Conservation (phyloP, 1,140 invertebrate species). For the Cotesia chilonis region DNA sequence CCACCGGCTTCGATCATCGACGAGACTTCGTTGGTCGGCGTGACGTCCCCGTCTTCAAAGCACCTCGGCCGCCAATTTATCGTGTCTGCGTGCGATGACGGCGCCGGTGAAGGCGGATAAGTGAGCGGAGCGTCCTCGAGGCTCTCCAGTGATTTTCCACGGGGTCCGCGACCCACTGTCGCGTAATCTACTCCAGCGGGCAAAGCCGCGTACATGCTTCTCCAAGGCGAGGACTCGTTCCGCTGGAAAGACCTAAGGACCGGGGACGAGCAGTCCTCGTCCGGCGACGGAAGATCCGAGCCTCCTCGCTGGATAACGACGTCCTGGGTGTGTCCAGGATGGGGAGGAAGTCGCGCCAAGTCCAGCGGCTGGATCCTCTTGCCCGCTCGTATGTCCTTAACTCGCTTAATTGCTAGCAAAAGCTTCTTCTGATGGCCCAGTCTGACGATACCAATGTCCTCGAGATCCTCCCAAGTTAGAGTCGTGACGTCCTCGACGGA, state of each 20-base stretch:
- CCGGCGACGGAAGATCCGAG: slow-evolving; percentile 61
- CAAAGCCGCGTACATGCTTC: slow-evolving; percentile 61
- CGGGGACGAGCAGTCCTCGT: slow-evolving; percentile 63
- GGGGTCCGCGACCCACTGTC: slow-evolving; percentile 51
- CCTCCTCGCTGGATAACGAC: slow-evolving; percentile 62
- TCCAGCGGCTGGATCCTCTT: slow-evolving; percentile 77
- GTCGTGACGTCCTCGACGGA: slow-evolving; percentile 92
- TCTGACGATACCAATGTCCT: slow-evolving; percentile 96
- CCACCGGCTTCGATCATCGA: slow-evolving; percentile 72
- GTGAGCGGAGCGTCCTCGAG: slow-evolving; percentile 69
- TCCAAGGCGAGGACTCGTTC: slow-evolving; percentile 53
- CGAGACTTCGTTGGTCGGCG: slow-evolving; percentile 82
- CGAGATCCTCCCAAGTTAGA: slow-evolving; percentile 97
- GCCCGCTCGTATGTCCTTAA: slow-evolving; percentile 92
- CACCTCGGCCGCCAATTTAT: slow-evolving; percentile 78
- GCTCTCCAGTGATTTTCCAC: slow-evolving; percentile 84
- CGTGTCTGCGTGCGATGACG: slow-evolving; percentile 50
- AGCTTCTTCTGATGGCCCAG: slow-evolving; percentile 99
- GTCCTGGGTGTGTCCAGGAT: slow-evolving; percentile 66
- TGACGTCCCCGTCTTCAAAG: slow-evolving; percentile 89
- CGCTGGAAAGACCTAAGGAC: slow-evolving; percentile 62
- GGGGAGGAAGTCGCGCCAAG: slow-evolving; percentile 69
- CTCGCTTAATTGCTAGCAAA: slow-evolving; percentile 93
- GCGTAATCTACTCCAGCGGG: slow-evolving; percentile 52
- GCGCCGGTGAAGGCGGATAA: slow-evolving; percentile 62